Base-by-base conservation (phyloP, 2,888 invertebrate genomes). In the Trissonchulus latispiculum region DNA sequence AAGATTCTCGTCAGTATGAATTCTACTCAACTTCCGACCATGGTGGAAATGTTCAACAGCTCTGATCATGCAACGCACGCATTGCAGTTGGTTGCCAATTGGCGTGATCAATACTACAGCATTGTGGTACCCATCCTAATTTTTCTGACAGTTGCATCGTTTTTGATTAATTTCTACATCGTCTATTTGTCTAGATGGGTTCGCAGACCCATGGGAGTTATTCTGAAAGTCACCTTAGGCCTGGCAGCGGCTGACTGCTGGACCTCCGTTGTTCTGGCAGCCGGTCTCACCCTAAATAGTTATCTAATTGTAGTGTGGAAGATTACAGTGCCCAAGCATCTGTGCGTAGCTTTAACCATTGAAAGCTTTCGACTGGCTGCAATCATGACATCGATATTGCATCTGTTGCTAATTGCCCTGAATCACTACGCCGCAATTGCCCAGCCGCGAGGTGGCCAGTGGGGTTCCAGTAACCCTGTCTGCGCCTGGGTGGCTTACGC, bases 341-440 rank as follows among this genome's bases (percentile, higher is more conserved):
- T 28, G 23, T 75, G 75, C 31, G 32, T 75, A 3, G 61, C 76
- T 8, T 77, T 85, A 67, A 78, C 79, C 1, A 67, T 85, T 36
- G 85, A 85, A 78, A 83, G 82, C 1, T 79, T 84, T 37, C 80
- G 89, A 75, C 81, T 88, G 71, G 87, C 87, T 31, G 87, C 87
- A 1, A 85, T 89, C 62, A 85, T 88, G 61, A 87, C 87, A 35
- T 87, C 88, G 0, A 87, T 88, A 23, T 83, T 86, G 59, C 89
- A 89, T 79, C 84, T 89, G 1, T 81, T 88, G 61, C 87, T 87
- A 0, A 83, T 89, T 33, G 88, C 88, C 62, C 81, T 87, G 73
- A 88, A 88, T 81, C 89, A 89, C 80, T 89, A 88, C 83, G 82
- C 88, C 64, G 89, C 89, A 18, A 88, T 88, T 73, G 82, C 85